Conservation (phyloP, 1,140 invertebrate genomes). For the Teleogryllus occipitalis region DNA sequence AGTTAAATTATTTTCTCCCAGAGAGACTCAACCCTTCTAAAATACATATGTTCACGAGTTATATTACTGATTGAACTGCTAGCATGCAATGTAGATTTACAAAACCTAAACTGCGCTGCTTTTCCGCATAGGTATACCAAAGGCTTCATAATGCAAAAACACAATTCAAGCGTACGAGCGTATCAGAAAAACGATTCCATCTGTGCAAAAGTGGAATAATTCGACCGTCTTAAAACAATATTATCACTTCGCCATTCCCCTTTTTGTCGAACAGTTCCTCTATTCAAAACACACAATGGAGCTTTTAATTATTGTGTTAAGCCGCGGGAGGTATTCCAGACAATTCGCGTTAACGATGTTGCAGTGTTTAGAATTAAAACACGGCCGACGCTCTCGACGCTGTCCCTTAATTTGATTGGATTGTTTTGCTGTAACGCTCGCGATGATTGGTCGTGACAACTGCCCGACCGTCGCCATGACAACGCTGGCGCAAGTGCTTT, state of each 20-base stretch:
- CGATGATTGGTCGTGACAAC: slow-evolving; percentile 3
- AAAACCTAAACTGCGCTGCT: background rate
- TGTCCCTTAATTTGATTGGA: background rate
- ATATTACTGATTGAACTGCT: too few species aligned
- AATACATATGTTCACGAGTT: too few species aligned
- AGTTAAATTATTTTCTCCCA: too few species aligned
- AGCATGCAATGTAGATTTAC: too few species aligned
- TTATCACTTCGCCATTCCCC: background rate
- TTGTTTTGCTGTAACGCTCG: background rate
- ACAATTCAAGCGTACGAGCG: background rate
- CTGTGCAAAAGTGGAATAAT: background rate
- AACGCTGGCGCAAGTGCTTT: background rate
- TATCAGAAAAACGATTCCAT: background rate
- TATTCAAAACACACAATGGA: background rate
- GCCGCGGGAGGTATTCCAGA: background rate
- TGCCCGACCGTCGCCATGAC: background rate
- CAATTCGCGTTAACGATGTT: background rate
- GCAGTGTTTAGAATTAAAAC: background rate
- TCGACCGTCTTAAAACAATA: background rate
- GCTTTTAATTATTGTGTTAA: background rate
- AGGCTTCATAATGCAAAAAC: background rate
- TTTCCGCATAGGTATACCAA: background rate
- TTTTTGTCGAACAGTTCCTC: background rate
- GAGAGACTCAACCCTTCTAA: too few species aligned
- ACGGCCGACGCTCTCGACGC: background rate